Percentiles rank a stretch among this genome's conserved stretches.
Conservation (phyloP, 2,797 vertebrate species). For the Platyrinchus mystaceus region DNA sequence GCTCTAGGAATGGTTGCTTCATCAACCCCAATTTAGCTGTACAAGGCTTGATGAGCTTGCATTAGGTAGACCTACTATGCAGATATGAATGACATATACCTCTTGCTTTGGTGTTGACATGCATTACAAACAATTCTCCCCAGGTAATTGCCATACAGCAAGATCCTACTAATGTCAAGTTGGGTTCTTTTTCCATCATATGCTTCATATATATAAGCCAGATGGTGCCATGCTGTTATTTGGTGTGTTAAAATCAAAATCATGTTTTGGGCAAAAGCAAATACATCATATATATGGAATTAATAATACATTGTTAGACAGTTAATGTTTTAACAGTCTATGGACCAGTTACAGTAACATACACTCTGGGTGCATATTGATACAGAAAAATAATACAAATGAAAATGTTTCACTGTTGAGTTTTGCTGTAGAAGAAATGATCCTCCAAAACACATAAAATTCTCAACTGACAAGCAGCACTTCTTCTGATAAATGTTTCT, state of each 20-base stretch:
- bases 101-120: neutral
- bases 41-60: neutral
- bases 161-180: neutral
- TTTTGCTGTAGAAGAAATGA: neutral
- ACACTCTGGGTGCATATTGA: neutral
- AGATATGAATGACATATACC: neutral
- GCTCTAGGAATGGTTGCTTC: neutral
- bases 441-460: neutral
- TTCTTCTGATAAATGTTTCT: neutral
- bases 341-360: neutral
- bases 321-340: neutral
- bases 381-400: neutral
- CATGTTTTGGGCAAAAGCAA: neutral
- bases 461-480: neutral
- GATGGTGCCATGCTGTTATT: neutral
- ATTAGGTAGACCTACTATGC: neutral
- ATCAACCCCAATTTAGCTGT: neutral
- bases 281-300: neutral
- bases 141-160: neutral
- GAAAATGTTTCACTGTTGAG: neutral
- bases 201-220: neutral
- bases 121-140: neutral
- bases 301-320: neutral
- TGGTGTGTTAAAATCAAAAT: neutral
- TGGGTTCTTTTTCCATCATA: neutral